phyloP scores from a whole-genome alignment of 2,797 vertebrate species.

The Pogonophryne albipinna region DNA sequence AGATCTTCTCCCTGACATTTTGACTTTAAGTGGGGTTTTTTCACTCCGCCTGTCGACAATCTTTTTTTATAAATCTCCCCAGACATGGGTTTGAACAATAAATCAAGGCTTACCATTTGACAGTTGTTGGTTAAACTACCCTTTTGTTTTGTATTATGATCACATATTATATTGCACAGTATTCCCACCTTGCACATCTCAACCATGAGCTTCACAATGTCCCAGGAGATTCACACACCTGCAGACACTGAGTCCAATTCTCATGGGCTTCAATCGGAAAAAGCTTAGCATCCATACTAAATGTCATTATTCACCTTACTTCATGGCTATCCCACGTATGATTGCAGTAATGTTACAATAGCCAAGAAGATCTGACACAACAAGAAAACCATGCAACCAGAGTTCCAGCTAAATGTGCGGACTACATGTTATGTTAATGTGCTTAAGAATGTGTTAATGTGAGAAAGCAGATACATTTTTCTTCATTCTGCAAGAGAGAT shows the following conservation, averaged over 20 bases:
- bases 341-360: too few relatives aligned
- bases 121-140: neutral
- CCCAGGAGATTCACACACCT: constrained; percentile 23
- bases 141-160: constrained; percentile 2
- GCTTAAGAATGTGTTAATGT: constrained; percentile 21
- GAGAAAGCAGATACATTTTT: neutral
- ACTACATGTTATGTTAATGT: constrained; percentile 24
- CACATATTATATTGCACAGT: neutral
- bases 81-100: neutral
- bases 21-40: neutral
- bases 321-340: neutral
- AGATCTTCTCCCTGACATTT: neutral
- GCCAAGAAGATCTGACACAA: too few relatives aligned
- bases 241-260: constrained; percentile 3
- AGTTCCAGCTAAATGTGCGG: constrained; percentile 12
- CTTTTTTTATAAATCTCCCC: neutral
- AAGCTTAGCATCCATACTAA: constrained; percentile 1
- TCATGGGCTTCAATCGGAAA: neutral
- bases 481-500: neutral
- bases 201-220: constrained; percentile 7
- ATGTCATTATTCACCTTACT: neutral
- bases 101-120: neutral
- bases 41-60: neutral
- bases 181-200: constrained; percentile 7
- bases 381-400: neutral